Evolutionary conservation across 1,140 invertebrate genomes (phyloP).

Genomic region (Matsumurasca onukii): DNA sequence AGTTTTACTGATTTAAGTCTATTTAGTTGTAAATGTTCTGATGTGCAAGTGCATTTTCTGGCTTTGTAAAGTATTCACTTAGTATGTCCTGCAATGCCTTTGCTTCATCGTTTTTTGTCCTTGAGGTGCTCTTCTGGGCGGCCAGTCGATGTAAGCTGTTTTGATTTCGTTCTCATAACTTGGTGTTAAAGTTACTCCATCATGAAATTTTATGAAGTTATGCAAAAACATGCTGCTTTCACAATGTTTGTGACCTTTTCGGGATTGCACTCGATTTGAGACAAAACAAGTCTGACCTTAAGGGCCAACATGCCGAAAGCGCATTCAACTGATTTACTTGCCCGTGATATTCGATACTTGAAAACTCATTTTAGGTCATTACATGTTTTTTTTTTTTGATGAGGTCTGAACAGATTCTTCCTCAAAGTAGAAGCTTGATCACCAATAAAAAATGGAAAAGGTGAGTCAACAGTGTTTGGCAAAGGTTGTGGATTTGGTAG

Average conservation of each 20-base stretch:
- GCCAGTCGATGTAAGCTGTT: not conserved
- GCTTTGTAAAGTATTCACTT: not conserved
- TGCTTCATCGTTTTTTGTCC: not conserved
- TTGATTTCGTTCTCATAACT: not conserved
- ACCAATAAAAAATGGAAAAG: not conserved
- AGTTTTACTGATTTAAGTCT: not conserved
- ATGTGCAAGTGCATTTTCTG: not conserved
- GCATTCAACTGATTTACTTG: conserved; percentile 25
- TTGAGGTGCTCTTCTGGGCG: not conserved
- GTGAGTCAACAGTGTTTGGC: conserved; percentile 2
- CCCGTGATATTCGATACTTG: conserved; percentile 28
- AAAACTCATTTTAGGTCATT: conserved; percentile 7
- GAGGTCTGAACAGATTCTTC: not conserved
- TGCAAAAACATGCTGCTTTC: conserved; percentile 9
- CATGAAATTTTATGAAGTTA: not conserved
- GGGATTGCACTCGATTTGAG: conserved; percentile 1
- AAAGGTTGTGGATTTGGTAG: conserved; percentile 1
- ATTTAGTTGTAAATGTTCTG: not conserved
- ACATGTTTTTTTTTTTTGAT: not conserved
- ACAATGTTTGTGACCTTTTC: not conserved
- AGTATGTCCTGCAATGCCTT: not conserved
- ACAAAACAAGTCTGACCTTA: conserved; percentile 14
- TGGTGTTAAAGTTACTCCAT: not conserved
- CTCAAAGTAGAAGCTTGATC: conserved; percentile 9
- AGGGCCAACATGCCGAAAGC: conserved; percentile 14